Conservation (phyloP, 2,797 vertebrate genomes). For the Mormyrus proboscirostris region DNA sequence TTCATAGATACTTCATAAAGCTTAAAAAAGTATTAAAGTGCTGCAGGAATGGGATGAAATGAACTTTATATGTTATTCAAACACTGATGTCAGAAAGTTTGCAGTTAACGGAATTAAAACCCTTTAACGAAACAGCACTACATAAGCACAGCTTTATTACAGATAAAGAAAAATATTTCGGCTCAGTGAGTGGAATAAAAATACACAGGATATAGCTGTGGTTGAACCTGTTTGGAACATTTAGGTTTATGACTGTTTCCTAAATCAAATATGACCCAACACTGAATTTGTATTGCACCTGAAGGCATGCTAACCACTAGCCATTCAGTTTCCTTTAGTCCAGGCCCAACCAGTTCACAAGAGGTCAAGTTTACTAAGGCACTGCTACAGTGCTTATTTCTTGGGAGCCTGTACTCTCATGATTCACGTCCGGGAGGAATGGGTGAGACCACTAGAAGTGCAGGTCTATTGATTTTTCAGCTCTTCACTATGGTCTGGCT, state of each 20-base stretch:
- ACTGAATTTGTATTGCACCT: background rate
- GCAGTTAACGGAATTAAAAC: background rate
- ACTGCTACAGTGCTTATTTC: slow-evolving; percentile 25
- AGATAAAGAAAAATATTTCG: background rate
- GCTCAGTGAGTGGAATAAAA: background rate
- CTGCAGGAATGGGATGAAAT: background rate
- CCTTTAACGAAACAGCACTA: background rate
- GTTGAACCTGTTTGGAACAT: background rate
- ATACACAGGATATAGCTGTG: background rate
- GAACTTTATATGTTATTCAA: background rate
- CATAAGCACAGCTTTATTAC: background rate
- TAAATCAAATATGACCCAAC: background rate
- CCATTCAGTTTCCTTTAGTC: background rate
- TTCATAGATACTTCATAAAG: background rate
- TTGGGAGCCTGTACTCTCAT: slow-evolving; percentile 25
- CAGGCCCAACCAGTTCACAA: background rate
- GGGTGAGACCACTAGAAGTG: slow-evolving; percentile 38
- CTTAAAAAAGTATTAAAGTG: background rate
- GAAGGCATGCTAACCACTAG: background rate
- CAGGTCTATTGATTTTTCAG: slow-evolving; percentile 43
- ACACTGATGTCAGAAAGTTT: background rate
- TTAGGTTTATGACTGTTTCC: background rate
- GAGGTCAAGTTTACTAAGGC: background rate
- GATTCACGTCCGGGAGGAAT: slow-evolving; percentile 39
- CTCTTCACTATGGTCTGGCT: slow-evolving; percentile 30